phyloP scores from a whole-genome alignment of 2,797 vertebrate species.

The Amblyopsis hoosieri region DNA sequence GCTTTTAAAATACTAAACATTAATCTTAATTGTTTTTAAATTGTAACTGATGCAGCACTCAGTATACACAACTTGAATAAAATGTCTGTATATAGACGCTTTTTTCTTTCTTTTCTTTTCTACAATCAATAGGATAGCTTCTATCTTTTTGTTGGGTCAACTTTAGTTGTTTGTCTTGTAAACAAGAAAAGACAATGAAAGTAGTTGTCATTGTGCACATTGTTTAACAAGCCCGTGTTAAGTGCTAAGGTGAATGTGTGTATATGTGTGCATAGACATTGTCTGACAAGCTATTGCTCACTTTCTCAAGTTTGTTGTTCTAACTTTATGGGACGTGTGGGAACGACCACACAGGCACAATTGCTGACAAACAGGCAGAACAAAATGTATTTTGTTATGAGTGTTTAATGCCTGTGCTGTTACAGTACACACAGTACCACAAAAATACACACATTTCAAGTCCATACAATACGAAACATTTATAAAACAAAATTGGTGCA shows the following conservation, averaged over 20 bases:
- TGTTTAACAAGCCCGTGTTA: constrained; percentile 22
- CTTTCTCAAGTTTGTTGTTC: constrained; percentile 33
- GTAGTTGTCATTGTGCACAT: constrained; percentile 2
- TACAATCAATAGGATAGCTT: too few relatives aligned
- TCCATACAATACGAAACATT: not conserved
- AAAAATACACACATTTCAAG: constrained; percentile 1
- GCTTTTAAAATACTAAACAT: too few relatives aligned
- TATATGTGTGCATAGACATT: constrained; percentile 14
- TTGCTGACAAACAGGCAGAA: not conserved
- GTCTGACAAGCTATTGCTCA: constrained; percentile 35
- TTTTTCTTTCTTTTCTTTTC: too few relatives aligned
- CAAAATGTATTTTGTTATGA: too few relatives aligned
- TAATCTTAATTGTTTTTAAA: too few relatives aligned
- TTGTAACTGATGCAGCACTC: too few relatives aligned
- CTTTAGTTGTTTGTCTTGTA: constrained; percentile 18
- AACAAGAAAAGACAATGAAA: constrained; percentile 16
- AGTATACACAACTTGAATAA: too few relatives aligned
- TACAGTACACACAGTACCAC: constrained; percentile 1
- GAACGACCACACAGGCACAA: constrained; percentile 3
- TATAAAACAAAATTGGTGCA: constrained; percentile 31
- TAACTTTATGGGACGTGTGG: constrained; percentile 1
- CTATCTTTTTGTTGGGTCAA: constrained; percentile 8
- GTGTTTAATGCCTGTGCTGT: too few relatives aligned
- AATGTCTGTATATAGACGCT: too few relatives aligned
- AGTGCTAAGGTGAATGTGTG: not conserved